A percentile compares a stretch with the other conserved stretches of the same genome.
Conservation (phyloP, 2,888 invertebrate genomes). For the Ophioninae sp. region DNA sequence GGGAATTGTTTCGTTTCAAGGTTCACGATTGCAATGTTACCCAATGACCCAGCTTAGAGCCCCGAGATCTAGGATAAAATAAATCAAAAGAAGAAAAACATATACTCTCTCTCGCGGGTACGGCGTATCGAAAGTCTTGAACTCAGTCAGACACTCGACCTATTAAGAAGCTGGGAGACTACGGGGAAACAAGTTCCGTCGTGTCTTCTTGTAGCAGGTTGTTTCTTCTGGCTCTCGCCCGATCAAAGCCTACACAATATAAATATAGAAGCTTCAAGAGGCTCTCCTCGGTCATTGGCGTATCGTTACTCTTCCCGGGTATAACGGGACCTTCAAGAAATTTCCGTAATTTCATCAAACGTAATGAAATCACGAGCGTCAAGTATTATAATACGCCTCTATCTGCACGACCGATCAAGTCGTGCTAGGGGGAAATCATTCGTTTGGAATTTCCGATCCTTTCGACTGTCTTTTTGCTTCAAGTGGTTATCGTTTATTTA, state of each 20-base stretch:
- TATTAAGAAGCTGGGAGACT: slow-evolving; percentile 64
- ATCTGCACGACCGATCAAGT: not conserved
- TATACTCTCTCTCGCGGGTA: slow-evolving; percentile 31
- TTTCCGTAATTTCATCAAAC: not conserved
- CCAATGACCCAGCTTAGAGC: slow-evolving; percentile 63
- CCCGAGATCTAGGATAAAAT: slow-evolving; percentile 8
- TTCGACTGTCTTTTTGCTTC: too few species aligned
- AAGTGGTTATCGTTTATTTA: too few species aligned
- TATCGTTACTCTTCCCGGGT: not conserved
- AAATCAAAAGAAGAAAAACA: slow-evolving; percentile 23
- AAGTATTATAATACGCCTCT: not conserved
- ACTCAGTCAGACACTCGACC: slow-evolving; percentile 53
- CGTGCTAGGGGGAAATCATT: not conserved
- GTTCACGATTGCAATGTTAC: slow-evolving; percentile 41
- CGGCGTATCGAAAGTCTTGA: slow-evolving; percentile 32
- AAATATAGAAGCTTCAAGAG: not conserved
- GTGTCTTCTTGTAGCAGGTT: slow-evolving; percentile 41
- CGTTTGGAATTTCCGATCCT: not conserved
- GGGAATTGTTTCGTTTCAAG: slow-evolving; percentile 14
- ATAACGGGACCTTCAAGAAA: not conserved
- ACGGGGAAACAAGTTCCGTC: slow-evolving; percentile 69
- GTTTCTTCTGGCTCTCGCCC: slow-evolving; percentile 57
- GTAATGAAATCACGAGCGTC: not conserved
- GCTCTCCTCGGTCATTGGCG: not conserved
- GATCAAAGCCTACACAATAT: slow-evolving; percentile 46